Evolutionary conservation across 2,888 invertebrate genomes (phyloP), one percentile per base, ranked within the genome.

Genomic region (Aelia acuminata): DNA sequence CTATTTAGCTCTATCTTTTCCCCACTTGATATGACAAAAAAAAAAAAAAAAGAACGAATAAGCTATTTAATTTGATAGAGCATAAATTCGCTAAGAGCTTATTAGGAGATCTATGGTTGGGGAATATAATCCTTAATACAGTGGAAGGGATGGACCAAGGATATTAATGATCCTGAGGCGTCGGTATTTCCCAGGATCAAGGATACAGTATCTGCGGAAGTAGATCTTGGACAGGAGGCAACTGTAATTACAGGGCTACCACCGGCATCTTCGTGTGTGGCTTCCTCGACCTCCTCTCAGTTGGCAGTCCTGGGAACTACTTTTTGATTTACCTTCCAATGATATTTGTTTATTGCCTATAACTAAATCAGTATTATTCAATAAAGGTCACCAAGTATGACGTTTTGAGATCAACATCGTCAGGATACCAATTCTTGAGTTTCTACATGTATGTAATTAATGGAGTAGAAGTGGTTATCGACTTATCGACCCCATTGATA

Each of bases 201-300:
- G 63, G 63, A 35, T n/a, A n/a, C 7, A 10, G 20, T 70, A 70
- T 70, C 63, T 70, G 31, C 31, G 35, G 31, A 70, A 70, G 63
- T 70, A 70, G 63, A 70, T 70, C 63, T 70, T 70, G 31, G 31
- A 35, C 63, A 70, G 63, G 31, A 57, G 63, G 63, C 31, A 5
- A 18, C 63, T 35, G 31, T 70, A 70, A 70, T 70, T 70, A 70
- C 63, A 70, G 63, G 63, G 63, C 63, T 70, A 70, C 63, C 63
- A 35, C 63, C 63, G 63, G 31, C 63, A 35, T 70, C 63, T 70
- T 70, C 63, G 63, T 35, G 63, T 70, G 63, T 70, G 63, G 63
- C 35, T 20, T 20, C 22, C 0, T 31, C 31, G 18, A 1, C 43
- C 43, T 43, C 43, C 4, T 43, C 43, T 7, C 43, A 8, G 63